Percentiles rank a stretch among this genome's conserved stretches.
Conservation (phyloP, 2,888 invertebrate genomes). For the Salticus scenicus region DNA sequence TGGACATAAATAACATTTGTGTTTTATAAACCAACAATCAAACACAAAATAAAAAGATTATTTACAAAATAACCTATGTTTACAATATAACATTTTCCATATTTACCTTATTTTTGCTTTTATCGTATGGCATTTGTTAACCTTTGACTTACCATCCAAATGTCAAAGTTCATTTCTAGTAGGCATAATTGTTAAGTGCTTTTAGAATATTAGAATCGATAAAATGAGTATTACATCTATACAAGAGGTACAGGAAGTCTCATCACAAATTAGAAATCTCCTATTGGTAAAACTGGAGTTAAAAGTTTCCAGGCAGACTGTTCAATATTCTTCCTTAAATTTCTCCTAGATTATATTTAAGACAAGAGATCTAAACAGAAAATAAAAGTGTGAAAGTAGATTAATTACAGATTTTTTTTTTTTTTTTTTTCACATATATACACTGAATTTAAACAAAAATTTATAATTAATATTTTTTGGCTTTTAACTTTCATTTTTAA, state of each 20-base stretch:
- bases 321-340: not conserved
- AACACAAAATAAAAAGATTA: not conserved
- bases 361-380: conserved; percentile 47
- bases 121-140: conserved; percentile 12
- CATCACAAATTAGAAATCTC: conserved; percentile 31
- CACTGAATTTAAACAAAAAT: no score
- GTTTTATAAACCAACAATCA: conserved; percentile 2
- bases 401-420: no score
- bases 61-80: not conserved
- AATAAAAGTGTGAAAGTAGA: no score
- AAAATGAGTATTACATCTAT: conserved; percentile 49
- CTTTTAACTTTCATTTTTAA: no score
- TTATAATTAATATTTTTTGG: no score
- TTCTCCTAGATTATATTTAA: conserved; percentile 15
- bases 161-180: not conserved
- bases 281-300: conserved; percentile 31
- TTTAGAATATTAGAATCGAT: conserved; percentile 35
- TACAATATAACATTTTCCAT: not conserved
- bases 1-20: not conserved
- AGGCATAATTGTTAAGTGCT: not conserved
- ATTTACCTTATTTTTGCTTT: not conserved
- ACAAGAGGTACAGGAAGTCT: conserved; percentile 35
- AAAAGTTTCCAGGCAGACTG: not conserved
- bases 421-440: no score
- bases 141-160: conserved; percentile 7